Evolutionary conservation across 2,888 invertebrate species (phyloP).

Genomic region (Campoplex nolae): DNA sequence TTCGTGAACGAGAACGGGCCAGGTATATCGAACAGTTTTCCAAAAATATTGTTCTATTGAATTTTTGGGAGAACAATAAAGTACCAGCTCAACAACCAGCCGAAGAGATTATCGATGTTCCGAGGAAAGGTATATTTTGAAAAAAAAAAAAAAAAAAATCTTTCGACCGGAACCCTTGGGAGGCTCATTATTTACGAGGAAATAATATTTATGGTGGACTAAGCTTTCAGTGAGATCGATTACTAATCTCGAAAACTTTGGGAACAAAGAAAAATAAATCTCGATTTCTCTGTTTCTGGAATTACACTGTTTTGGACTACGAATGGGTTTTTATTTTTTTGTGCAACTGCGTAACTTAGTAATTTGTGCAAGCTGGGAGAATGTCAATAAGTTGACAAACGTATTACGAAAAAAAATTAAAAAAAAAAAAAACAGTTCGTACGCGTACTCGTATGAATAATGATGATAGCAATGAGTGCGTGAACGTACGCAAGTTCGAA

Average conservation of each 20-base stretch:
- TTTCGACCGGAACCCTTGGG: background rate
- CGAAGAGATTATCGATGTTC: background rate
- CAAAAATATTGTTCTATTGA: background rate
- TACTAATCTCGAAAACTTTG: background rate
- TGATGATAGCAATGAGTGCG: slow-evolving; percentile 46
- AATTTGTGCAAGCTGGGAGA: background rate
- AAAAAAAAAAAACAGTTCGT: background rate
- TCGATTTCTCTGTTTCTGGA: no score
- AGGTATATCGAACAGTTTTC: slow-evolving; percentile 6
- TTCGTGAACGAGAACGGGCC: background rate
- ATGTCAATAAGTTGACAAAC: background rate
- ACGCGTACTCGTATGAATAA: slow-evolving; percentile 2
- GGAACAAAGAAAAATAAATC: background rate
- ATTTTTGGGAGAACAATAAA: background rate
- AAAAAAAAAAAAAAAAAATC: background rate
- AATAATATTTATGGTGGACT: background rate
- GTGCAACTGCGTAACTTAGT: background rate
- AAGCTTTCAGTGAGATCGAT: background rate
- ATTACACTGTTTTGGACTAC: background rate
- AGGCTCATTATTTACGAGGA: background rate
- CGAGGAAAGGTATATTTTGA: background rate
- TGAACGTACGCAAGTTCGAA: slow-evolving; percentile 36
- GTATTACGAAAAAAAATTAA: background rate
- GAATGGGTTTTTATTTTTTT: no score
- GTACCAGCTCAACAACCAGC: background rate